Evolutionary conservation across 2,888 invertebrate genomes (phyloP).

Genomic region (Amorpha juglandis): DNA sequence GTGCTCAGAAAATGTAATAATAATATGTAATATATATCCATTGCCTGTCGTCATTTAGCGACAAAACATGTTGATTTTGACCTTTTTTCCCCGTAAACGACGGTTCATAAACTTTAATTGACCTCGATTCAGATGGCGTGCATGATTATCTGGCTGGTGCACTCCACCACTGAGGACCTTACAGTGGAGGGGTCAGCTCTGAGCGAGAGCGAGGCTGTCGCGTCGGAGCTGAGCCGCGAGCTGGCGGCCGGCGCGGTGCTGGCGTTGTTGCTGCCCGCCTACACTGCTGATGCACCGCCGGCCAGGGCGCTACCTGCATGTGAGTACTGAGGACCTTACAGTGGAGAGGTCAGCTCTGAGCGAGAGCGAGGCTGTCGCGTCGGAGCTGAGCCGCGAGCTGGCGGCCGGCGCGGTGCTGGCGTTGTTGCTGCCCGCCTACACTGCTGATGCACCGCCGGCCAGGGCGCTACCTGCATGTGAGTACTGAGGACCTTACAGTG

Average conservation of each 20-base stretch:
- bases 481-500: slow-evolving; percentile 66
- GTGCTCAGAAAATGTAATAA: too few species aligned
- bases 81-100: not conserved
- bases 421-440: slow-evolving; percentile 87
- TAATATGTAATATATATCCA: too few species aligned
- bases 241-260: slow-evolving; percentile 87
- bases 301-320: slow-evolving; percentile 88
- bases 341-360: slow-evolving; percentile 77
- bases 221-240: slow-evolving; percentile 84
- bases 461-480: slow-evolving; percentile 88
- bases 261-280: slow-evolving; percentile 88
- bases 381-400: slow-evolving; percentile 84
- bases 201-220: slow-evolving; percentile 83
- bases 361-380: slow-evolving; percentile 83
- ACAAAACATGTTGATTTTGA: too few species aligned
- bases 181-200: slow-evolving; percentile 72
- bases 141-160: slow-evolving; percentile 89
- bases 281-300: slow-evolving; percentile 87
- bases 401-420: slow-evolving; percentile 88
- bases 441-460: slow-evolving; percentile 87
- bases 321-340: slow-evolving; percentile 71
- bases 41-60: too few species aligned
- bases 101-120: not conserved
- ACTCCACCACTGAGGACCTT: slow-evolving; percentile 82
- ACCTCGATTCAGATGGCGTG: slow-evolving; percentile 86